Base-by-base conservation (phyloP, 2,797 vertebrate species). In the Dipus sagitta region DNA sequence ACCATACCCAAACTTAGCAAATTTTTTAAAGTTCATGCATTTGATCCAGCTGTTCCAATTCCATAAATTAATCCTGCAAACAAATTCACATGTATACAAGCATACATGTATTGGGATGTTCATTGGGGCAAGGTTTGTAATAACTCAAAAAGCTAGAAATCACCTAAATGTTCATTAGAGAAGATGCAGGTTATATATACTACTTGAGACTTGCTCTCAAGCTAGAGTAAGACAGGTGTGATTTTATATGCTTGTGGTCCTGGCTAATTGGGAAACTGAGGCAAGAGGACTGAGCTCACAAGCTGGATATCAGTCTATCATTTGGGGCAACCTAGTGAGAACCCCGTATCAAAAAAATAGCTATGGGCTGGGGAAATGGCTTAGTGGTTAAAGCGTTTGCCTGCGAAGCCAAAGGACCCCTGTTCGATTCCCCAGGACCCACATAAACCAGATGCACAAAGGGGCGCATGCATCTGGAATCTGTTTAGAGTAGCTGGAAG, bases 1-100 rank as follows among this genome's bases (percentile, higher is more conserved):
- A 58, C 54, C 42, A 30, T n/a, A 71, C n/a, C 67, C 47, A 71
- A 4, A 34, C 23, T 85, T 58, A 58, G 32, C 67, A 58, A 88
- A 20, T 23, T 68, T 67, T 89, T 81, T 42, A 86, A 92, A 71
- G 23, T 62, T 88, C 42, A 34, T 70, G 67, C 72, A 88, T 91
- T 82, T 47, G 60, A 78, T 87, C 47, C 52, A 80, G 60, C 60
- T 84, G 67, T 84, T 79, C 52, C 42, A 80, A 81, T 91, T 95
- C 52, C 79, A 93, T 65, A 83, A 74, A 38, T 91, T 20, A 79
- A 90, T 68, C 34, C 83, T 83, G 74, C 28, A 84, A 84, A 82
- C 65, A 84, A 10, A 91, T 91, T 86, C 24, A 75, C 23, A 77
- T 60, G 28, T 71, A 87, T 71, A 67, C 84, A 86, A 78, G 79